phyloP scores from a whole-genome alignment of 2,113 vertebrate species.

The Pyxicephalus adspersus region DNA sequence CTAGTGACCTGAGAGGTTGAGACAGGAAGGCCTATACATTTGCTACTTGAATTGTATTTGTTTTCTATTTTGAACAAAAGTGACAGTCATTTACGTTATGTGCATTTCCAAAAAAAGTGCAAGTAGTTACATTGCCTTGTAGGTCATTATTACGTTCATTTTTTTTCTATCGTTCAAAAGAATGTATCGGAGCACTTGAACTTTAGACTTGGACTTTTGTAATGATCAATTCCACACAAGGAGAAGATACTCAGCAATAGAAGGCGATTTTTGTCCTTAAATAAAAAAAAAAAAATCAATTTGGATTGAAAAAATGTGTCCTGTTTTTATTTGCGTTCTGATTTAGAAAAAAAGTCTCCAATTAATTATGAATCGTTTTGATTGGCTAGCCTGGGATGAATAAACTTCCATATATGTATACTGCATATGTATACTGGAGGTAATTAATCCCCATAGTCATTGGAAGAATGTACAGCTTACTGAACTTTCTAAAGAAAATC shows the following conservation, averaged over 20 bases:
- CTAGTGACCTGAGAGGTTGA: constrained; percentile 68
- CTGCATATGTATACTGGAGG: too few relatives aligned
- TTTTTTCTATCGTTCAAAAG: constrained; percentile 66
- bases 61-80: constrained; percentile 62
- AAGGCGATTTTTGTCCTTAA: constrained; percentile 66
- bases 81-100: constrained; percentile 61
- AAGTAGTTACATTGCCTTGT: constrained; percentile 63
- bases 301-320: constrained; percentile 61
- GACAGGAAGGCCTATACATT: constrained; percentile 62
- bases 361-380: too few relatives aligned
- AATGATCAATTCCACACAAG: constrained; percentile 65
- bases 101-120: constrained; percentile 62
- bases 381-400: too few relatives aligned
- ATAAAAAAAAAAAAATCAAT: constrained; percentile 73
- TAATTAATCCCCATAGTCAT: too few relatives aligned
- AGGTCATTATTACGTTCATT: constrained; percentile 60
- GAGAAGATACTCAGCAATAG: constrained; percentile 71
- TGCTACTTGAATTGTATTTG: constrained; percentile 69
- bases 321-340: constrained; percentile 15
- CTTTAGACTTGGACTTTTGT: constrained; percentile 69
- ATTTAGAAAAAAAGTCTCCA: too few relatives aligned
- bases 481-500: too few relatives aligned
- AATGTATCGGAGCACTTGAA: constrained; percentile 73
- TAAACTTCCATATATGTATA: too few relatives aligned
- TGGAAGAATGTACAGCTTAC: too few relatives aligned